These are phyloP conservation scores for Sphaerophoria taeniata DNA, from an alignment of 2,888 invertebrate genomes.

Conservation along the genomic window DNA sequence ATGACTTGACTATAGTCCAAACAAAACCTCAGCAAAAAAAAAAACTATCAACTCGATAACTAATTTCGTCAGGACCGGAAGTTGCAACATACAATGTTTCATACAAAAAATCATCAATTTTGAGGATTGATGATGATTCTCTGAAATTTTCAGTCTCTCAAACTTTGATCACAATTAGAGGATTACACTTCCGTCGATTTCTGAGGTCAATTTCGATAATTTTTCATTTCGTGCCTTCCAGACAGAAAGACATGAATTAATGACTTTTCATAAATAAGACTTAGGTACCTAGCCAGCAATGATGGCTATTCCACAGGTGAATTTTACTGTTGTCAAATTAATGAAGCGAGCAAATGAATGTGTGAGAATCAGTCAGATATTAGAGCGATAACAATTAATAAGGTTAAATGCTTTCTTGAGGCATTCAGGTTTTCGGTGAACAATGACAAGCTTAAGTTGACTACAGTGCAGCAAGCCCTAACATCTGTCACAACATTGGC, in stretches of 20 bases:
- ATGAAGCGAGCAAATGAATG: not conserved
- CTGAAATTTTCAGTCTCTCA: not conserved
- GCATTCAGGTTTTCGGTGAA: not conserved
- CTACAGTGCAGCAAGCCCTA: not conserved
- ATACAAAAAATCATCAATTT: constrained; percentile 2
- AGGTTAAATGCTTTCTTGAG: not conserved
- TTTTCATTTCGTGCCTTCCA: not conserved
- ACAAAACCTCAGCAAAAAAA: not conserved
- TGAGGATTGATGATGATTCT: not conserved
- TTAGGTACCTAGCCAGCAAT: not conserved
- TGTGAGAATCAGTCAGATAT: not conserved
- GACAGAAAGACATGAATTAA: constrained; percentile 20
- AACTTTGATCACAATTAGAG: constrained; percentile 4
- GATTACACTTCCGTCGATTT: constrained; percentile 27
- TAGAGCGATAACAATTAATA: constrained; percentile 3
- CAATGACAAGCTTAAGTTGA: not conserved
- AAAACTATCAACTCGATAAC: too few relatives aligned
- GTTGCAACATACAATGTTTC: not conserved
- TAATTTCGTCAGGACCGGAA: not conserved
- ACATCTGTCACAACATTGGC: constrained; percentile 13
- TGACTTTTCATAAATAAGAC: constrained; percentile 1
- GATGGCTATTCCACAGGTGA: not conserved
- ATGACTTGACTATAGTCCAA: too few relatives aligned
- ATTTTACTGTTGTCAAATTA: not conserved
- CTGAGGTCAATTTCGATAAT: not conserved